Base-by-base conservation (phyloP, 2,113 vertebrate genomes). In the Crocuta crocuta region DNA sequence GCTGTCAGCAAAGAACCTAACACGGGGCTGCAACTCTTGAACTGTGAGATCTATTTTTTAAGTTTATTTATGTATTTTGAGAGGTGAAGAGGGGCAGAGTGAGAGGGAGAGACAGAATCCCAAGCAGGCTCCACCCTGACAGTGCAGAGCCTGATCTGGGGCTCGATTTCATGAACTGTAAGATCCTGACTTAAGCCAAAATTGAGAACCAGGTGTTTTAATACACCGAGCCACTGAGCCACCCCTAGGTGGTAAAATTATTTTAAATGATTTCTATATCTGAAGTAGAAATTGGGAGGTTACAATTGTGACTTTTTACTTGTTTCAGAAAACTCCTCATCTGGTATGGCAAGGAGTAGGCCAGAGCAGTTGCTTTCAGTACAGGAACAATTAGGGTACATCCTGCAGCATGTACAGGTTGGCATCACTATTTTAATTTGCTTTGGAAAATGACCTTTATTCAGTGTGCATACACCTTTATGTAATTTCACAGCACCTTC, bases 381-480 rank as follows among this genome's bases (percentile, higher is more conserved):
- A n/a, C 17, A 50, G n/a, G 39, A 71, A 76, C 2, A 90, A 91
- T 89, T 71, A 50, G 61, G n/a, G 58, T 53, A 43, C 10, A 4
- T 90, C 68, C 94, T 89, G 35, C 4, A 28, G 13, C 90, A 16
- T 10, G 12, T 93, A 78, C 74, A 31, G 66, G 19, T 11, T 39
- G 74, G 11, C 50, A 66, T 53, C 74, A 19, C 28, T 48, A 61
- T 61, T 94, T 80, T 68, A 63, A 65, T 79, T 88, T 84, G 39
- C 31, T 93, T 93, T 87, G 76, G 81, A 91, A 89, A 85, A 63
- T 53, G n/a, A 53, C 63, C 71, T 91, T 95, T 87, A 84, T 76
- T 74, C 55, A 28, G 4, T 80, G 28, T 73, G 3, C 84, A 2
- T 73, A 61, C 15, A 91, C 13, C 6, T 82, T 79, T 1, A 24